Evolutionary conservation across 2,888 invertebrate genomes (phyloP).

Genomic region (Bruchidius siliquastri): DNA sequence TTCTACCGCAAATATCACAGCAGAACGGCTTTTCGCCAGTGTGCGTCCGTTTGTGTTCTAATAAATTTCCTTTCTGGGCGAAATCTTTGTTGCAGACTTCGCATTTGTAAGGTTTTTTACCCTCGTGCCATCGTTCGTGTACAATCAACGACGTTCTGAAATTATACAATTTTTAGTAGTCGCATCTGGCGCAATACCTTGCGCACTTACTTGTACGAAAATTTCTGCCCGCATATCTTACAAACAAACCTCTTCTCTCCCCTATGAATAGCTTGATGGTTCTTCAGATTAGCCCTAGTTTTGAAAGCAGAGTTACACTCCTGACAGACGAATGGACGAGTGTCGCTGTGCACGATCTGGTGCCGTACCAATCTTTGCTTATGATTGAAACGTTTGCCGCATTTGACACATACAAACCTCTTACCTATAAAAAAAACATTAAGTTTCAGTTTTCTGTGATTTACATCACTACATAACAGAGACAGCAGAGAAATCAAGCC

Average conservation of each 20-base stretch:
- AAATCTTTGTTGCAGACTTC: constrained; percentile 67
- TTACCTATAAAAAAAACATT: constrained; percentile 2
- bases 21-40: constrained; percentile 72
- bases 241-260: constrained; percentile 57
- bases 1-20: constrained; percentile 62
- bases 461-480: no score
- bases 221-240: constrained; percentile 66
- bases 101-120: constrained; percentile 65
- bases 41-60: constrained; percentile 73
- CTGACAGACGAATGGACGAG: constrained; percentile 60
- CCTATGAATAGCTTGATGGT: constrained; percentile 68
- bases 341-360: constrained; percentile 72
- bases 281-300: constrained; percentile 65
- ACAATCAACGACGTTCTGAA: constrained; percentile 65
- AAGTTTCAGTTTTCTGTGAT: no score
- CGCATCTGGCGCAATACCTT: no score
- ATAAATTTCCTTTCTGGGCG: constrained; percentile 72
- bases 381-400: constrained; percentile 71
- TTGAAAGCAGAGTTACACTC: constrained; percentile 61
- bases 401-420: constrained; percentile 69
- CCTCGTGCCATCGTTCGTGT: constrained; percentile 68
- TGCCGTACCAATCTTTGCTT: constrained; percentile 70
- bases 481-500: no score
- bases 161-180: not conserved
- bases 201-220: constrained; percentile 55